Percentiles rank a stretch among this genome's conserved stretches.
Evolutionary conservation across 2,113 vertebrate genomes (phyloP).

Genomic region (Dolichotis patagonum): DNA sequence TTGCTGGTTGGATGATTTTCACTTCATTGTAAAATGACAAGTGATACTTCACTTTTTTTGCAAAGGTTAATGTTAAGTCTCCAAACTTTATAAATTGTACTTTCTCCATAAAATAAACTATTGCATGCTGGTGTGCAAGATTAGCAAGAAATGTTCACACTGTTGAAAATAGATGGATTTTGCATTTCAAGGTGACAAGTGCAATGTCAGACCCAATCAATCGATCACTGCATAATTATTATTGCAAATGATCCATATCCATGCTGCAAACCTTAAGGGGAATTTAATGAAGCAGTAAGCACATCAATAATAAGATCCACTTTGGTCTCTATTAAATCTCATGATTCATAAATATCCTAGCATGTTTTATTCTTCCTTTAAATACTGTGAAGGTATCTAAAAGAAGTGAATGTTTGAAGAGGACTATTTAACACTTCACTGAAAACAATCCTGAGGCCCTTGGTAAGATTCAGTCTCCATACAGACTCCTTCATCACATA

Average conservation of each 20-base stretch:
- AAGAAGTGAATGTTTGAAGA: conserved; percentile 64
- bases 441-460: conserved; percentile 26
- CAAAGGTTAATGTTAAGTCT: conserved; percentile 83
- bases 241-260: conserved; percentile 93
- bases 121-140: conserved; percentile 73
- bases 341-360: conserved; percentile 87
- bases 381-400: conserved; percentile 78
- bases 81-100: conserved; percentile 82
- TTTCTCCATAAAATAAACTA: conserved; percentile 83
- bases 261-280: conserved; percentile 89
- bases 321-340: conserved; percentile 86
- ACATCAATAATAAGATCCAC: conserved; percentile 91
- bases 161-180: conserved; percentile 87
- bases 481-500: neutral
- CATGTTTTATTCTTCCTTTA: conserved; percentile 84
- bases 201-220: conserved; percentile 92
- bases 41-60: conserved; percentile 84
- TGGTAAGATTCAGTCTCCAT: neutral
- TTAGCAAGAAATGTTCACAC: conserved; percentile 80
- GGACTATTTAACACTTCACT: conserved; percentile 46
- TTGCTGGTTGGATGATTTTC: conserved; percentile 80
- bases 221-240: conserved; percentile 93
- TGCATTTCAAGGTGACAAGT: conserved; percentile 91
- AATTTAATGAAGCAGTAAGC: conserved; percentile 91
- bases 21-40: conserved; percentile 81